phyloP scores from a whole-genome alignment of 2,888 invertebrate species.

The Hypomecis atomaria region DNA sequence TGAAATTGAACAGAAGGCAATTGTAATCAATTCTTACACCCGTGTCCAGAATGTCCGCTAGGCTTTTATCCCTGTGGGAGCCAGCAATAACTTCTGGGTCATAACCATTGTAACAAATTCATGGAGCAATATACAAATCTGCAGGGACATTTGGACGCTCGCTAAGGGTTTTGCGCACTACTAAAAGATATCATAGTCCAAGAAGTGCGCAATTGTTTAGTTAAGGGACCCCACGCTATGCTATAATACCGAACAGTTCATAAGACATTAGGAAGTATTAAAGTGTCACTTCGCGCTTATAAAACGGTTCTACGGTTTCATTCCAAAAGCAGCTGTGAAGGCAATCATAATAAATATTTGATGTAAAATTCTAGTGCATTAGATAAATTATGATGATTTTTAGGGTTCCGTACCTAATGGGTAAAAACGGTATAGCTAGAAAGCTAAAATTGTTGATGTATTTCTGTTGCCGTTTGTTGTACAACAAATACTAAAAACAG shows the following conservation, averaged over 20 bases:
- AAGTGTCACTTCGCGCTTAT: conserved; percentile 12
- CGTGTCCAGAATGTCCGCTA: conserved; percentile 5
- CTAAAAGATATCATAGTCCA: conserved; percentile 20
- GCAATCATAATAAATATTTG: too few relatives aligned
- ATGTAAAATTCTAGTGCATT: too few relatives aligned
- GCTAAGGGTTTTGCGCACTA: conserved; percentile 12
- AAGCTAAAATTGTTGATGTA: too few relatives aligned
- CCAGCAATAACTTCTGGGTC: conserved; percentile 17
- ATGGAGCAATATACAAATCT: conserved; percentile 22
- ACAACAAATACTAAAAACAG: too few relatives aligned
- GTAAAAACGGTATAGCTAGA: too few relatives aligned
- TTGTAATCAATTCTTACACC: conserved; percentile 19
- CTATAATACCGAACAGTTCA: background rate
- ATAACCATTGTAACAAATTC: conserved; percentile 28
- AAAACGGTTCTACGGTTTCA: conserved; percentile 1
- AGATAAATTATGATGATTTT: too few relatives aligned
- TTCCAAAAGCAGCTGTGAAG: background rate
- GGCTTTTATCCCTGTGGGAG: conserved; percentile 25
- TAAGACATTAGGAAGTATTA: conserved; percentile 3
- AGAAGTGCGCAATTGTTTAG: conserved; percentile 20
- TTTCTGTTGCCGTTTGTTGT: too few relatives aligned
- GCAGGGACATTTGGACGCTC: conserved; percentile 22
- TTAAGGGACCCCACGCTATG: conserved; percentile 17
- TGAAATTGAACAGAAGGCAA: conserved; percentile 17
- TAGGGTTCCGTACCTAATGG: too few relatives aligned